phyloP scores from a whole-genome alignment of 2,888 invertebrate genomes.

The Eumacrocentrus americanus region DNA sequence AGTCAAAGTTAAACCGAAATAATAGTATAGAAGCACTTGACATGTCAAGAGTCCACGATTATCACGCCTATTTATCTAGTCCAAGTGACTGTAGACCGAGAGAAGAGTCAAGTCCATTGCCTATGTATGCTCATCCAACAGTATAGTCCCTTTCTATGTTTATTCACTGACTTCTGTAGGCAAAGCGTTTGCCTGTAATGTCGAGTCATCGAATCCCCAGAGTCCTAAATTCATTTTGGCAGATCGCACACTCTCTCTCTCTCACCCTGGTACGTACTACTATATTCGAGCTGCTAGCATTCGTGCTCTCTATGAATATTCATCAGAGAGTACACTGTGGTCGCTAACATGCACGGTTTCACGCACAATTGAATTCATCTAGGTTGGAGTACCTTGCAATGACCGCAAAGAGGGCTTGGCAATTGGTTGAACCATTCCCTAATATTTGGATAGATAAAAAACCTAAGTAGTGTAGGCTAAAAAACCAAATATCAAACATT shows the following conservation, averaged over 20 bases:
- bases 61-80: too few species aligned
- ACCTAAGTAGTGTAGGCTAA: not conserved
- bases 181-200: constrained; percentile 1
- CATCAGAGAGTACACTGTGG: constrained; percentile 23
- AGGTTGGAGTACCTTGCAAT: constrained; percentile 24
- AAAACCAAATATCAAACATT: too few species aligned
- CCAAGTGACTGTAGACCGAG: too few species aligned
- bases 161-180: constrained; percentile 3
- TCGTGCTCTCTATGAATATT: constrained; percentile 28
- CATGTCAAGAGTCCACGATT: too few species aligned
- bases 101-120: too few species aligned
- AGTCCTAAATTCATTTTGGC: constrained; percentile 18
- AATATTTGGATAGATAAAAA: not conserved
- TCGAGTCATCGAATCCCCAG: constrained; percentile 5
- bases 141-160: constrained; percentile 6
- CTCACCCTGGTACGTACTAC: not conserved
- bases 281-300: not conserved
- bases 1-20: too few species aligned
- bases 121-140: not conserved
- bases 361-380: constrained; percentile 39
- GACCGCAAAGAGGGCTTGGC: not conserved
- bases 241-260: not conserved
- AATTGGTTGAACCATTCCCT: not conserved
- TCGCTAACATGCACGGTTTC: constrained; percentile 31
- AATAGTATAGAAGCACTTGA: too few species aligned